A percentile compares a stretch with the other conserved stretches of the same genome.
Evolutionary conservation across 1,140 invertebrate genomes (phyloP).

Genomic region (Adelges cooleyi): DNA sequence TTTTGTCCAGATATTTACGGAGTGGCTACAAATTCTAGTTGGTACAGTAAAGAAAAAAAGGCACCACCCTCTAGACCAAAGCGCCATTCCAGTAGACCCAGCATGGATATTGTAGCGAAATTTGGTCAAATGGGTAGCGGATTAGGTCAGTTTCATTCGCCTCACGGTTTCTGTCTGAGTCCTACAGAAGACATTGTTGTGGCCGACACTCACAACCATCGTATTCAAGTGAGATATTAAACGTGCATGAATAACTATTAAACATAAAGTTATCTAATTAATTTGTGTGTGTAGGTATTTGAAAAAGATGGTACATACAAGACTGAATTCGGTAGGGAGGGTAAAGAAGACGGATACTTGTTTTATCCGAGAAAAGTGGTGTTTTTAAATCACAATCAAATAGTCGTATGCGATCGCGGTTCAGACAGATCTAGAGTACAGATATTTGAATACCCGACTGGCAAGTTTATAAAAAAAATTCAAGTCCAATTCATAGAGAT

Average conservation of each 20-base stretch:
- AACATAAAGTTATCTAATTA: background rate
- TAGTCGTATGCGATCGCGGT: constrained; percentile 91
- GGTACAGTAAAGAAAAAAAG: constrained; percentile 20
- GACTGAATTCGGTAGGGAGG: constrained; percentile 78
- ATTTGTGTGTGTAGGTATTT: constrained; percentile 55
- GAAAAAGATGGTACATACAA: constrained; percentile 80
- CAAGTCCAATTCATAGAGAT: constrained; percentile 85
- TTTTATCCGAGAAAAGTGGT: constrained; percentile 96
- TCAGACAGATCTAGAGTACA: constrained; percentile 94
- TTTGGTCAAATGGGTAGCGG: constrained; percentile 84
- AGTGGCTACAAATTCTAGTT: constrained; percentile 15
- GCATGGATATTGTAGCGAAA: constrained; percentile 43
- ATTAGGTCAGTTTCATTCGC: constrained; percentile 90
- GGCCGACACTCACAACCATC: constrained; percentile 92
- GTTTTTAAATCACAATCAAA: constrained; percentile 77
- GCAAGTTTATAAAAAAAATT: constrained; percentile 83
- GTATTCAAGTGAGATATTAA: constrained; percentile 59
- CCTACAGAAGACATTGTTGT: constrained; percentile 89
- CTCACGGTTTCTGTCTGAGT: constrained; percentile 91
- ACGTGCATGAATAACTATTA: too few relatives aligned
- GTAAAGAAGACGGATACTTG: constrained; percentile 87
- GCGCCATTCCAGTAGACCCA: constrained; percentile 17
- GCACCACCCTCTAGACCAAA: constrained; percentile 13
- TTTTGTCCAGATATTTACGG: constrained; percentile 14
- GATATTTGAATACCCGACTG: constrained; percentile 72